Evolutionary conservation across 2,113 vertebrate genomes (phyloP), one percentile per base, ranked within the genome.

Genomic region (Chloroceryle aenea): DNA sequence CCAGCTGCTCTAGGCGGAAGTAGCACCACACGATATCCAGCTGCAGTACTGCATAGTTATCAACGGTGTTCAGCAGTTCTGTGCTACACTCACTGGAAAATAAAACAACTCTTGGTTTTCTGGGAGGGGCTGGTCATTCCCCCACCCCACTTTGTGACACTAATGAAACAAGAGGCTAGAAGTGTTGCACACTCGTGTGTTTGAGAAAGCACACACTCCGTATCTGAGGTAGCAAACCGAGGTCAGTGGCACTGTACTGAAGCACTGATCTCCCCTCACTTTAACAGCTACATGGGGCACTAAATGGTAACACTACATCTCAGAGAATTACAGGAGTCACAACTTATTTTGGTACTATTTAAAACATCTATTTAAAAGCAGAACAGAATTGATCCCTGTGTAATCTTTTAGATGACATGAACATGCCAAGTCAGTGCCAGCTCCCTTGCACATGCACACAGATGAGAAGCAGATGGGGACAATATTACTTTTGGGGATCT

Each of bases 1-100:
- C 96, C 80, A 99, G 97, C 5, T 99, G 98, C 53, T 98, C 98
- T 97, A 99, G 93, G 7, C 98, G 98, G 36, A 98, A 98, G 95
- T 99, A 99, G 43, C 99, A 99, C 99, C 99, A 99, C 85, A 99
- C 99, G 1, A 99, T 98, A 77, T 99, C 99, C 98, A 99, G 98
- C 98, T 99, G 99, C 72, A 99, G 98, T 5, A 99, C 99, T 1
- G 99, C 99, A 0, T 98, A 99, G 96, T 99, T 99, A 62, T 99
- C 99, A 50, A 99, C 99, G 0, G 98, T 99, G 48, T 96, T 93
- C 91, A 99, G 98, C 88, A 99, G 98, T 2, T 98, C 97, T 0
- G 97, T 97, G 95, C 98, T 97, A 11, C 99, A 99, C 84, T 98
- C 97, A 21, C 99, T 99, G 96, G 6, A 86, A 80, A 90, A 59